Evolutionary conservation across 2,113 vertebrate genomes (phyloP).

Genomic region (Stomatorhinus ivindoensis): DNA sequence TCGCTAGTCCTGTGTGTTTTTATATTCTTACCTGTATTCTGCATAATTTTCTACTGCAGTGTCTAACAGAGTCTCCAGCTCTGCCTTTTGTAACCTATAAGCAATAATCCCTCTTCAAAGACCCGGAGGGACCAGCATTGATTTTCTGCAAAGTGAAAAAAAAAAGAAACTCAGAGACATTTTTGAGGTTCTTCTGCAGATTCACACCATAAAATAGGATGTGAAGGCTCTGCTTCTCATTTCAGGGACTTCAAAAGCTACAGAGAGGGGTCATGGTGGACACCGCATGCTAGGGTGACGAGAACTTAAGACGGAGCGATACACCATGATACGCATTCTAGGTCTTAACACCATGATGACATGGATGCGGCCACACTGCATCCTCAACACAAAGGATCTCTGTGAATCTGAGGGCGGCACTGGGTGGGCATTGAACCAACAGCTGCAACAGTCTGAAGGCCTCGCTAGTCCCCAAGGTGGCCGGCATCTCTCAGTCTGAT

Average conservation of each 20-base stretch:
- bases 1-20: background rate
- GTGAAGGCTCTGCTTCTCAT: background rate
- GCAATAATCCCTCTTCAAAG: background rate
- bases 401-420: background rate
- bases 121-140: background rate
- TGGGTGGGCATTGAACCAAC: background rate
- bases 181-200: background rate
- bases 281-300: background rate
- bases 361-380: background rate
- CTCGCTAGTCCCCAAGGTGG: background rate
- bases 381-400: background rate
- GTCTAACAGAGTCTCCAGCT: background rate
- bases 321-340: background rate
- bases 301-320: background rate
- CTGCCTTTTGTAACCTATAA: background rate
- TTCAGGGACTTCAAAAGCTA: background rate
- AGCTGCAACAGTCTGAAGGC: background rate
- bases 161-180: background rate
- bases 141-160: background rate
- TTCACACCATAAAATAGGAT: background rate
- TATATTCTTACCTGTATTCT: background rate
- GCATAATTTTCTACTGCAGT: background rate
- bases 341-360: background rate
- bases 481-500: background rate
- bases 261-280: background rate